A percentile compares a stretch with the other conserved stretches of the same genome.
phyloP scores from a whole-genome alignment of 1,140 invertebrate species.

The Diachasmimorpha longicaudata region DNA sequence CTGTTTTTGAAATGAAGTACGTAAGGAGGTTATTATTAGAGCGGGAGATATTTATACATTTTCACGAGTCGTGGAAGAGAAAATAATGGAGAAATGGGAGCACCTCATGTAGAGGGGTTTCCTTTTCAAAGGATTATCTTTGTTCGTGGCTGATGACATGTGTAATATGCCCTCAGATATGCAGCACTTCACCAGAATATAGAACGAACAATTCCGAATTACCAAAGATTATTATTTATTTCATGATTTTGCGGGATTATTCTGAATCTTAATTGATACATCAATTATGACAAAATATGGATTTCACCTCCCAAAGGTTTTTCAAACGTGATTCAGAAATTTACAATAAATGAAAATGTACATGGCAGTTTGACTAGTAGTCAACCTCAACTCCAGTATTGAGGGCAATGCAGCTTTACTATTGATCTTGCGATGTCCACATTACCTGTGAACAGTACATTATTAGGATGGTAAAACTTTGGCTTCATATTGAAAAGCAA shows the following conservation, averaged over 20 bases:
- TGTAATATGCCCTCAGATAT: no score
- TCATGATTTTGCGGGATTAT: neutral
- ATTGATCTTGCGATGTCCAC: slow-evolving; percentile 63
- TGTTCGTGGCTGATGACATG: no score
- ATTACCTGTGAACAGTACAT: slow-evolving; percentile 63
- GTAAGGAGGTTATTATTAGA: neutral
- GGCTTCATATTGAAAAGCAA: neutral
- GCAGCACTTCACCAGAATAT: no score
- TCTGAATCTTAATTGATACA: neutral
- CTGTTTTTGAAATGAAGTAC: neutral
- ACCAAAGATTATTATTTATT: neutral
- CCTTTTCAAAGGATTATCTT: neutral
- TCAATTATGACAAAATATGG: neutral
- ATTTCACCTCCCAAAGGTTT: slow-evolving; percentile 17
- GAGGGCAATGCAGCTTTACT: slow-evolving; percentile 63
- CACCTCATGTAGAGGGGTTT: neutral
- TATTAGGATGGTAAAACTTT: neutral
- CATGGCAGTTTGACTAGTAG: neutral
- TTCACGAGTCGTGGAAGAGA: neutral
- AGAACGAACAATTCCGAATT: no score
- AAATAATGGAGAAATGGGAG: no score
- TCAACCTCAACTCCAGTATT: slow-evolving; percentile 39
- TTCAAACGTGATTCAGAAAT: slow-evolving; percentile 26
- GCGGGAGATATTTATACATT: neutral
- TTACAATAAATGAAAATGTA: slow-evolving; percentile 23